Base-by-base conservation (phyloP, 2,888 invertebrate genomes). In the Lithophane leautieri region DNA sequence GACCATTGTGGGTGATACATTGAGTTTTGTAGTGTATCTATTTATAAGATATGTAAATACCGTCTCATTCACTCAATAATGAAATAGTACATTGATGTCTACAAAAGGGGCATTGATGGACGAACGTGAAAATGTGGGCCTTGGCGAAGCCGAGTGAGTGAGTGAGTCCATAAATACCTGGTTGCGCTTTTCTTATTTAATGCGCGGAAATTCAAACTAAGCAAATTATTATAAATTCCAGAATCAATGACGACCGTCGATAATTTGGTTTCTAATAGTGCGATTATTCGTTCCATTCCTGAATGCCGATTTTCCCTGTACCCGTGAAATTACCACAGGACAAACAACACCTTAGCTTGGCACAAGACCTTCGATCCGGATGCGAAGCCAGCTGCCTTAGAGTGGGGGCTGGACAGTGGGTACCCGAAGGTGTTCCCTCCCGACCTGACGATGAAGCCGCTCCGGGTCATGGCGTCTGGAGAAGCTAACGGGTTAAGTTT, bases 391-490 rank as follows among this genome's bases (percentile, higher is more conserved):
- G 80, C 87, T 9, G 52, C 86, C 2, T 86, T 94, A 1, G 76
- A 93, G 44, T 96, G 96, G 96, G 92, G 91, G 8, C 85, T 95
- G 0, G 95, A 96, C 76, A 81, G 79, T 2, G 96, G 96, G 0
- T 96, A 96, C 82, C 94, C 95, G 0, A 94, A 93, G 79, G 91
- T 93, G 2, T 94, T 94, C 70, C 94, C 95, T 1, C 94, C 94
- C 0, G 91, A 94, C 72, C 90, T 92, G 7, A 88, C 84, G 4
- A 92, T 92, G 88, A 78, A 89, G 58, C 95, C 96, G 0, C 91
- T 93, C 67, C 92, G 96, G 69, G 94, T 94, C 0, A 95, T 93
- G 93, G 93, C 94, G 0, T 94, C 96, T 0, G 96, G 96, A 52
- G 96, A 97, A 83, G 86, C 89, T 0, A 94, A 95, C 63, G 96